Base-by-base conservation (phyloP, 2,113 vertebrate species). In the Psammodynastes pulverulentus region DNA sequence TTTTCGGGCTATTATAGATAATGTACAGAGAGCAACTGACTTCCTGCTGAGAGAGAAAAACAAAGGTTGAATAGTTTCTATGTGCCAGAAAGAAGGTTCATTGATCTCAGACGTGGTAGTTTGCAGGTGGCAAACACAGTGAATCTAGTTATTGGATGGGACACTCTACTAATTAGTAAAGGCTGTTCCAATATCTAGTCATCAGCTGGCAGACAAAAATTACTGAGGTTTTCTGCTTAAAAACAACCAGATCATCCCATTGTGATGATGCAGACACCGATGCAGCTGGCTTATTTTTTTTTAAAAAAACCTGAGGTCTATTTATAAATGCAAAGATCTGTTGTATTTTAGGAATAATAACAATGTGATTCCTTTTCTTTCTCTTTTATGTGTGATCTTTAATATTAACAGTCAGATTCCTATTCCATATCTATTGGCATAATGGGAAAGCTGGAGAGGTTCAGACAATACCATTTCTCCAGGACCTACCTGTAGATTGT, bases 141-240 rank as follows among this genome's bases (percentile, higher is more conserved):
- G 1, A 58, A 93, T 93, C 92, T 88, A 89, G 79, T 85, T 87
- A 39, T 93, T 2, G 19, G 53, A 79, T 29, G 92, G 94, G 95
- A 58, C 92, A 94, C 94, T 93, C 93, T 89, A 67, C 94, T 96
- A 94, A 95, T 89, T 91, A 92, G 67, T 92, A 89, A 93, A 95
- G 93, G 53, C 94, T 96, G 93, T 90, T 92, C 54, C 93, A 91
- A 62, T 95, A 95, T 95, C 95, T 95, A 91, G 94, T 93, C 92
- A 91, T 94, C 91, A 94, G 62, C 89, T 96, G 96, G 95, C 95
- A 93, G 92, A 88, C 67, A 89, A n/a, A 89, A 89, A 43, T 62
- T 53, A 13, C 92, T 51, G 87, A 93, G 43, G 92, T 85, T 95
- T 97, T 95, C 96, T 91, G 90, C 90, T 95, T 90, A 62, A 53